phyloP scores from a whole-genome alignment of 2,113 vertebrate genomes.

The Probosciger aterrimus region DNA sequence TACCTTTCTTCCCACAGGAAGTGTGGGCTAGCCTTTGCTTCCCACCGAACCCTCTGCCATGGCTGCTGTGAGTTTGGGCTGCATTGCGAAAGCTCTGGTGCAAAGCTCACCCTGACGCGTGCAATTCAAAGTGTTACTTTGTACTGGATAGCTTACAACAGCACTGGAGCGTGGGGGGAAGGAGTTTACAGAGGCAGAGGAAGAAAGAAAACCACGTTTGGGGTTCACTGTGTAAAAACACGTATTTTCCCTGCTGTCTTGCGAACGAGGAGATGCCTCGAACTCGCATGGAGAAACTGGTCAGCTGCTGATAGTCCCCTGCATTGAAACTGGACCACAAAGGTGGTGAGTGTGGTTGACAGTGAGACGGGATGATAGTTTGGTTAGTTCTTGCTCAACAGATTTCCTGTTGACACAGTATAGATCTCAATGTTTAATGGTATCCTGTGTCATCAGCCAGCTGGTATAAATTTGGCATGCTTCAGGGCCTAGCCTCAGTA shows the following conservation, averaged over 20 bases:
- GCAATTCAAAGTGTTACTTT: slow-evolving; percentile 40
- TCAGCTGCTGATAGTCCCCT: background rate
- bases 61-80: background rate
- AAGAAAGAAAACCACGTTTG: background rate
- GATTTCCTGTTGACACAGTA: background rate
- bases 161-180: slow-evolving; percentile 4
- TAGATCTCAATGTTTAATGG: background rate
- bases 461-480: background rate
- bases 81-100: slow-evolving; percentile 62
- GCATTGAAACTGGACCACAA: background rate
- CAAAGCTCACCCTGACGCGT: slow-evolving; percentile 73
- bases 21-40: background rate
- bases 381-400: slow-evolving; percentile 25
- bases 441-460: background rate
- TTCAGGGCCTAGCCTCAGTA: background rate
- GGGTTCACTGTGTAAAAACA: background rate
- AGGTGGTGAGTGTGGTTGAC: background rate
- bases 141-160: slow-evolving; percentile 44
- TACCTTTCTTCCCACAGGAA: background rate
- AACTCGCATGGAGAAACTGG: background rate
- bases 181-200: background rate
- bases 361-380: background rate
- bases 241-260: background rate
- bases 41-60: background rate
- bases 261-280: background rate